Percentiles rank a stretch among this genome's conserved stretches.
These are phyloP conservation scores for Bombus pascuorum DNA, from an alignment of 1,140 invertebrate species.

Conservation along the genomic window DNA sequence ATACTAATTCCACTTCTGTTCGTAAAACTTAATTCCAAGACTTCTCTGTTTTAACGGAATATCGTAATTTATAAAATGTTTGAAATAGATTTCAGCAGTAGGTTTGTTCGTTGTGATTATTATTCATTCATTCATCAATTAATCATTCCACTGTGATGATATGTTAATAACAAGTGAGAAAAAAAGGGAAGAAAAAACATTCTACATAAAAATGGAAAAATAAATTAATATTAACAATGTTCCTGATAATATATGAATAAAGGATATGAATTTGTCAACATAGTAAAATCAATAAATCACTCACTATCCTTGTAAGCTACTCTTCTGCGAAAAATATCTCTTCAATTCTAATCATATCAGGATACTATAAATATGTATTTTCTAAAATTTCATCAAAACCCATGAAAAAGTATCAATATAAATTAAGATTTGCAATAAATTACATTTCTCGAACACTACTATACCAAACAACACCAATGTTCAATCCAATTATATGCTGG, in stretches of 20 bases:
- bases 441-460: too few relatives aligned
- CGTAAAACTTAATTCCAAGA: not conserved
- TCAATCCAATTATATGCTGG: too few relatives aligned
- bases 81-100: not conserved
- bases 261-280: too few relatives aligned
- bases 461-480: too few relatives aligned
- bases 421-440: too few relatives aligned
- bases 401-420: accelerated
- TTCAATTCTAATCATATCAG: too few relatives aligned
- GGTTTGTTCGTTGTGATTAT: not conserved
- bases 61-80: not conserved
- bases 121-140: not conserved
- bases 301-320: too few relatives aligned
- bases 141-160: not conserved
- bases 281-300: too few relatives aligned
- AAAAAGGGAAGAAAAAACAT: not conserved
- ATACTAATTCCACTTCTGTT: not conserved
- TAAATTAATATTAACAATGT: not conserved
- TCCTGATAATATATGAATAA: too few relatives aligned
- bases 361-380: too few relatives aligned
- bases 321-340: too few relatives aligned
- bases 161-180: not conserved
- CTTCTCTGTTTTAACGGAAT: not conserved
- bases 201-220: not conserved
- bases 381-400: too few relatives aligned